Evolutionary conservation across 2,113 vertebrate genomes (phyloP).

Genomic region (Gymnogyps californianus): DNA sequence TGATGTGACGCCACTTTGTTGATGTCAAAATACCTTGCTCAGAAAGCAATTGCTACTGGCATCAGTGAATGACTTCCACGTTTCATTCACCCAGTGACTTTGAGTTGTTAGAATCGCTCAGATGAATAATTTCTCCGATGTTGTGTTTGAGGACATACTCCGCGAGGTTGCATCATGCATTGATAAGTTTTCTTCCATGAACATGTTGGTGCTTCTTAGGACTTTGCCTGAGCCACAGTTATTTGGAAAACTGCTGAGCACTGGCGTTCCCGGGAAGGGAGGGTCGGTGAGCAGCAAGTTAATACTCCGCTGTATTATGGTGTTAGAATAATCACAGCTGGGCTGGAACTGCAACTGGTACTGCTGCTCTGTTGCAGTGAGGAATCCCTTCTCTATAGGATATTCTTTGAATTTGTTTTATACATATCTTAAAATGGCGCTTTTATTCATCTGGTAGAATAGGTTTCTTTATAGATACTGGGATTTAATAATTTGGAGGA

Average conservation of each 20-base stretch:
- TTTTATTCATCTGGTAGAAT: background rate
- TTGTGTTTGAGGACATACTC: background rate
- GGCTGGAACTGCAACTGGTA: background rate
- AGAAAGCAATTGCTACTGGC: background rate
- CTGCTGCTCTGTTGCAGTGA: background rate
- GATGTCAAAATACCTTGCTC: background rate
- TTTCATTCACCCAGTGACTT: background rate
- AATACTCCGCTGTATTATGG: background rate
- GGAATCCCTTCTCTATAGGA: background rate
- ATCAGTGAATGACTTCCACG: background rate
- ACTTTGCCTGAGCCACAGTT: background rate
- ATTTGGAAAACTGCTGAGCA: background rate
- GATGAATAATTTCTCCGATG: background rate
- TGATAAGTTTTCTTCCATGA: background rate
- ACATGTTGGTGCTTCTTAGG: background rate
- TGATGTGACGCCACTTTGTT: fast-evolving
- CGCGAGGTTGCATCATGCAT: background rate
- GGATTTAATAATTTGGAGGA: background rate
- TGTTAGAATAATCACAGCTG: background rate
- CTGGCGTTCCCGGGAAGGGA: background rate
- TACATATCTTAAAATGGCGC: background rate
- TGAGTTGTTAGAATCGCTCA: background rate
- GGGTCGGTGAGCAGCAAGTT: background rate
- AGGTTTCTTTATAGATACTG: background rate
- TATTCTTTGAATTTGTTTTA: background rate